Evolutionary conservation across 2,113 vertebrate species (phyloP).

Genomic region (Tragelaphus imberbis): DNA sequence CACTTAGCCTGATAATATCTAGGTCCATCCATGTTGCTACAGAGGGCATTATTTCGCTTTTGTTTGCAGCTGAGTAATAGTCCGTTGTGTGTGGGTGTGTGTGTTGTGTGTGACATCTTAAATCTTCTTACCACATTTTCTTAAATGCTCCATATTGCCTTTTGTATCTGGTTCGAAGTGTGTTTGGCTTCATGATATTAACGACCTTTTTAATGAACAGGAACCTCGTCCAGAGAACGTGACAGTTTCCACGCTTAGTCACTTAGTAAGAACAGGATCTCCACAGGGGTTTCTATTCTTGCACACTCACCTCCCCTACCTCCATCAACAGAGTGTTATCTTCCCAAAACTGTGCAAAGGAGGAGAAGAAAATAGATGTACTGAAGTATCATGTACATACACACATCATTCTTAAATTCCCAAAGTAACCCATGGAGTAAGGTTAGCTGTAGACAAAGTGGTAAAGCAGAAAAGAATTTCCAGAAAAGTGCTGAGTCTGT

Average conservation of each 20-base stretch:
- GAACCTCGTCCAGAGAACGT: neutral
- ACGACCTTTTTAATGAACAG: neutral
- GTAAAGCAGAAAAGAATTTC: neutral
- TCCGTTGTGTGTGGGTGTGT: neutral
- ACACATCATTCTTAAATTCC: neutral
- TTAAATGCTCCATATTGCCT: neutral
- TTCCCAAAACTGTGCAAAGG: neutral
- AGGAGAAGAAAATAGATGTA: neutral
- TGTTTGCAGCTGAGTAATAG: neutral
- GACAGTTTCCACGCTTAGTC: neutral
- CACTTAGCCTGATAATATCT: neutral
- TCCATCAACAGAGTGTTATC: neutral
- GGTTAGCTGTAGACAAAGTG: neutral
- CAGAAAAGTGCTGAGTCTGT: neutral
- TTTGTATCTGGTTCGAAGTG: neutral
- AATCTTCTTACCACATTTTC: neutral
- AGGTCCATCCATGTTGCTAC: neutral
- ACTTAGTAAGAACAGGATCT: neutral
- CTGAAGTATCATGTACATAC: neutral
- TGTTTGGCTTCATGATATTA: neutral
- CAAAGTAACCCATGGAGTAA: neutral
- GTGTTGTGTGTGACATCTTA: neutral
- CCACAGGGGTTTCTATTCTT: neutral
- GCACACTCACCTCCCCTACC: too few species aligned
- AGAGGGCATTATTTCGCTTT: neutral